Evolutionary conservation across 1,140 invertebrate species (phyloP), one percentile per base, ranked within the genome.

Genomic region (Ceratina japonica): DNA sequence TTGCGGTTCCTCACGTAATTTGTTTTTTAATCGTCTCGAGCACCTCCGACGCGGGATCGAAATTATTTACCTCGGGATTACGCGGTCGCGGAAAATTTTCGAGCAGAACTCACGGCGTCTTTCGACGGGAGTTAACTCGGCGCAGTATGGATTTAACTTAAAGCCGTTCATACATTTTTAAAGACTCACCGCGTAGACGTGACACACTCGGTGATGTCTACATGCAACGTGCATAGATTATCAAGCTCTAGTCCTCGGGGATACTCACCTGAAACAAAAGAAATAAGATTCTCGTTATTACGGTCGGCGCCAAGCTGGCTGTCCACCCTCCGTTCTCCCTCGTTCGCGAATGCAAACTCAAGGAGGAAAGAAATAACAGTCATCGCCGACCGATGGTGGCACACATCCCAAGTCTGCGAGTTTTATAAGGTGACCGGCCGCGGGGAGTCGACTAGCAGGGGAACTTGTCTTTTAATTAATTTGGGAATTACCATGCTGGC

Each of bases 391-490:
- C 58, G 27, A 72, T 63, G n/a, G 68, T 52, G 4, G 31, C 70
- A 79, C 62, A 65, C 70, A 72, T 59, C 59, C 31, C 16, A n/a
- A 31, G 51, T 44, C 52, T 7, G 22, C 70, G 69, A 74, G 31
- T 78, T 78, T 78, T 63, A 63, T 72, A 78, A 78, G 75, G 75
- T 78, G 75, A 78, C 54, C 52, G 59, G 58, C 68, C 56, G 20
- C 24, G 49, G 68, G 66, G 66, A 77, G 58, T 22, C 31, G 64
- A n/a, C n/a, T n/a, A 62, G 22, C n/a, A 12, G 51, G 49, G 76
- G 24, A 70, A 82, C 79, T 86, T 87, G 87, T 86, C 82, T 87
- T 83, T 86, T 86, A 87, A 87, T 88, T 88, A 88, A 86, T 88
- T 87, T 83, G 77, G 66, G 81, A 85, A 86, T 86, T 85, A 85